Percentiles rank a stretch among this genome's conserved stretches.
Conservation (phyloP, 2,888 invertebrate genomes). For the Sinodicranocentrus sp. region DNA sequence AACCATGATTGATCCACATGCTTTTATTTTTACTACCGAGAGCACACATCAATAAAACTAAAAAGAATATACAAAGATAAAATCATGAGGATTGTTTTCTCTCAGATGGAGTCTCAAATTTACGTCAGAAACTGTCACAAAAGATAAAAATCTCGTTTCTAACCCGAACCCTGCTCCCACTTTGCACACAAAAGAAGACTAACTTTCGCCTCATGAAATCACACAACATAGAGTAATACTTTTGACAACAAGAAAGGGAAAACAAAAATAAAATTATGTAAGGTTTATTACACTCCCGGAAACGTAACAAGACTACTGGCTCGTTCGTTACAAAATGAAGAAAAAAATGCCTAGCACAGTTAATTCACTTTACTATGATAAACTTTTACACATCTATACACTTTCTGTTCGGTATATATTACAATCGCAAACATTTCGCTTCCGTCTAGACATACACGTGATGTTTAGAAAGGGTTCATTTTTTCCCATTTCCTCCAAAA, state of each 20-base stretch:
- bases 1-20: no score
- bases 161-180: neutral
- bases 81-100: conserved; percentile 8
- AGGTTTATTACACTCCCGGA: conserved; percentile 11
- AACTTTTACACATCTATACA: no score
- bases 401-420: no score
- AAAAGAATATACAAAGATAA: neutral
- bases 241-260: neutral
- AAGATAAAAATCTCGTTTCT: conserved; percentile 18
- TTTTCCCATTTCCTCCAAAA: conserved; percentile 46
- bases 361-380: neutral
- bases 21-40: no score
- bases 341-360: neutral
- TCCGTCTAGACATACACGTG: neutral
- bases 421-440: no score
- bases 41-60: no score
- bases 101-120: neutral
- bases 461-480: conserved; percentile 5
- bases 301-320: neutral
- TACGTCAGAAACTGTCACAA: conserved; percentile 32
- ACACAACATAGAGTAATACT: neutral
- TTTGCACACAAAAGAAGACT: neutral
- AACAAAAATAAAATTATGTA: neutral
- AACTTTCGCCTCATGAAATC: conserved; percentile 14
- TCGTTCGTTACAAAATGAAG: conserved; percentile 1